These are phyloP conservation scores for Fragum fragum DNA, from an alignment of 2,888 invertebrate genomes.

Conservation along the genomic window DNA sequence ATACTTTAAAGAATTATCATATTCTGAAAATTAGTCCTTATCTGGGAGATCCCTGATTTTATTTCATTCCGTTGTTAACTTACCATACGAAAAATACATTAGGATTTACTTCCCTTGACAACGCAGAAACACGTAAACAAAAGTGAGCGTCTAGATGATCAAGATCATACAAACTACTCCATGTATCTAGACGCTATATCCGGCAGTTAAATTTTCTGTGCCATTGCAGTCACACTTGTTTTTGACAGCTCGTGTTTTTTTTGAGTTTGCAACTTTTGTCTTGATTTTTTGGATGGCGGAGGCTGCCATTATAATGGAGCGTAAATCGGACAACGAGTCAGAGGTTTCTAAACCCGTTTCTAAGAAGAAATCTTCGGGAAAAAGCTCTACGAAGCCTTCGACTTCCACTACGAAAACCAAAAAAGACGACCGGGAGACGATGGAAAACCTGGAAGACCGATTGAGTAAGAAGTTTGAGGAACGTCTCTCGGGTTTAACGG, in stretches of 20 bases:
- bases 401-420: background rate
- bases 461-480: background rate
- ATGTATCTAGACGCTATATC: background rate
- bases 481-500: background rate
- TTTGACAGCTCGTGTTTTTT: too few species aligned
- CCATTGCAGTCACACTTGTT: conserved; percentile 13
- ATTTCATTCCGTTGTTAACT: conserved; percentile 1
- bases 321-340: too few species aligned
- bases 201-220: conserved; percentile 23
- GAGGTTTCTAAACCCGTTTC: background rate
- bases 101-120: background rate
- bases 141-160: background rate
- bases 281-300: too few species aligned
- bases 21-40: too few species aligned
- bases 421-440: background rate
- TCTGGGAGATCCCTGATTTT: too few species aligned
- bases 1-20: too few species aligned
- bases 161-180: background rate
- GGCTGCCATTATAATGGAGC: too few species aligned
- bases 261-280: too few species aligned
- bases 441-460: background rate
- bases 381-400: background rate
- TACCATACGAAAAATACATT: conserved; percentile 11
- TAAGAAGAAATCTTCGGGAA: background rate
- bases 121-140: background rate